Evolutionary conservation across 2,888 invertebrate genomes (phyloP).

Genomic region (Aspidapion aeneum): DNA sequence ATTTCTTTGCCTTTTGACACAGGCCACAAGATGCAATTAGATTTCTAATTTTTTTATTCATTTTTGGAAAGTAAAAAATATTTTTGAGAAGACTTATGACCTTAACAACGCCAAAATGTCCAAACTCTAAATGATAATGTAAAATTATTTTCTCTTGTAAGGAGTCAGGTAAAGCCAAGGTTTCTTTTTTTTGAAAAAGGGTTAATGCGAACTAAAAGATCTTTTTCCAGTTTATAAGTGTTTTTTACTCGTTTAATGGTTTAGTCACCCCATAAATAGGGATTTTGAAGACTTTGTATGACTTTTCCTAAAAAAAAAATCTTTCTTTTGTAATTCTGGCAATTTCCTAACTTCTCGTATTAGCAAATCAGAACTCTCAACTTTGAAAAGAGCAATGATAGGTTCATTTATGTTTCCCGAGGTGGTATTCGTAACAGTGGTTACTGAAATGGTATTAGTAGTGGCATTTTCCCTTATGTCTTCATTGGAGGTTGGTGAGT

Average conservation of each 20-base stretch:
- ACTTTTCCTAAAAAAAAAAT: too few relatives aligned
- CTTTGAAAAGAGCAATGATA: background rate
- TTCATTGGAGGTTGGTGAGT: too few relatives aligned
- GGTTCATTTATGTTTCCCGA: background rate
- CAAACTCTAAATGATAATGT: conserved; percentile 7
- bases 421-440: too few relatives aligned
- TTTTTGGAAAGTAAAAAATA: background rate
- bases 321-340: too few relatives aligned
- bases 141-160: conserved; percentile 5
- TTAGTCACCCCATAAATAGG: background rate
- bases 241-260: background rate
- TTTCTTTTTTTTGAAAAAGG: background rate
- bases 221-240: background rate
- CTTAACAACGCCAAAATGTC: conserved; percentile 4
- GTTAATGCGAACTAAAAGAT: background rate
- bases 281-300: background rate
- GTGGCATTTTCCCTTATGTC: too few relatives aligned
- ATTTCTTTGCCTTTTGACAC: conserved; percentile 8
- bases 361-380: background rate
- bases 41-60: background rate
- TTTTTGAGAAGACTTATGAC: background rate
- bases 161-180: background rate
- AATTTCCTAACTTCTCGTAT: background rate
- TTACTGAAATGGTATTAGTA: too few relatives aligned
- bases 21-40: conserved; percentile 2